A percentile compares a stretch with the other conserved stretches of the same genome.
These are phyloP conservation scores for Temnothorax curvispinosus DNA, from an alignment of 1,140 invertebrate genomes.

Conservation along the genomic window DNA sequence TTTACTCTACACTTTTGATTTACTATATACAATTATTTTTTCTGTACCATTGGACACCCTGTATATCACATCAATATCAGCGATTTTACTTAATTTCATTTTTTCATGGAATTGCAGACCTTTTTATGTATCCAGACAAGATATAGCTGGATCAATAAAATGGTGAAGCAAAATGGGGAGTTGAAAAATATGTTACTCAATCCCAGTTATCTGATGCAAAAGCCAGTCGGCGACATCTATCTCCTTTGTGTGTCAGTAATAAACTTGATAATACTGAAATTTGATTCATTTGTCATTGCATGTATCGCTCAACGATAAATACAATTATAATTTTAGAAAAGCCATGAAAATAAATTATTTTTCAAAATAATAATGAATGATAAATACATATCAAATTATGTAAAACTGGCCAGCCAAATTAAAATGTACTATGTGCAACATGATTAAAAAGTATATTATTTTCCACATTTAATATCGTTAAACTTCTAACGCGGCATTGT, in stretches of 20 bases:
- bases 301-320: slow-evolving; percentile 14
- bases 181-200: slow-evolving; percentile 1
- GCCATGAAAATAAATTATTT: slow-evolving; percentile 1
- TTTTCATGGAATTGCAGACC: background rate
- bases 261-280: slow-evolving; percentile 43
- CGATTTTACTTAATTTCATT: slow-evolving; percentile 1
- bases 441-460: slow-evolving; percentile 77
- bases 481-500: slow-evolving; percentile 74
- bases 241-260: background rate
- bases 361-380: slow-evolving; percentile 8
- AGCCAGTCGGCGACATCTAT: background rate
- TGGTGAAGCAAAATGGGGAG: slow-evolving; percentile 1
- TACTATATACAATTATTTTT: slow-evolving; percentile 46
- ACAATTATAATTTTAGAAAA: background rate
- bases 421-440: slow-evolving; percentile 80
- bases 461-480: slow-evolving; percentile 71
- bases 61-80: background rate
- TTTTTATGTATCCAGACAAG: slow-evolving; percentile 22
- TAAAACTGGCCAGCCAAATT: slow-evolving; percentile 47
- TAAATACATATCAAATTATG: slow-evolving; percentile 19
- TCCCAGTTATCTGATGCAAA: slow-evolving; percentile 14
- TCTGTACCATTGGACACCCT: background rate
- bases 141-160: slow-evolving; percentile 15
- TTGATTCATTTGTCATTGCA: slow-evolving; percentile 28
- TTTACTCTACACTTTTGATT: slow-evolving; percentile 25